Conservation (phyloP, 2,797 vertebrate species). For the Arnoldichthys spilopterus region DNA sequence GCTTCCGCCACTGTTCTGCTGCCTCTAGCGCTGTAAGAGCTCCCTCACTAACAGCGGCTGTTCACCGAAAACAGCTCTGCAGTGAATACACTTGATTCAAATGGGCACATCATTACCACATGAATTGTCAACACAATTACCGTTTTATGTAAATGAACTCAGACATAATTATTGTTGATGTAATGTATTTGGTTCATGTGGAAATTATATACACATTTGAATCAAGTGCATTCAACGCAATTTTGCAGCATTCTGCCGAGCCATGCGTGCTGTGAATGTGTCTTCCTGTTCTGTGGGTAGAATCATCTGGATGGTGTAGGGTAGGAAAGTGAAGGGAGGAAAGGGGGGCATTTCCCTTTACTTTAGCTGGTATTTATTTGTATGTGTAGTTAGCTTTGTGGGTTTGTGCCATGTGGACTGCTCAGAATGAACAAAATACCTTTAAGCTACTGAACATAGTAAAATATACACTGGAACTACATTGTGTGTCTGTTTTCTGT, state of each 20-base stretch:
- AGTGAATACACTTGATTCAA: neutral
- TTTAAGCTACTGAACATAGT: conserved; percentile 78
- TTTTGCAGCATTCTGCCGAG: conserved; percentile 7
- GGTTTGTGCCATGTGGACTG: conserved; percentile 62
- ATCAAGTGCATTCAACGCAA: neutral
- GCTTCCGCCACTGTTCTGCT: conserved; percentile 32
- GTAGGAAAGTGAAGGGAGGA: conserved; percentile 51
- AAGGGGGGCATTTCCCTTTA: conserved; percentile 32
- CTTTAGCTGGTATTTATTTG: conserved; percentile 73
- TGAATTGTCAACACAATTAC: neutral
- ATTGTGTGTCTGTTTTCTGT: conserved; percentile 48
- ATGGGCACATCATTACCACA: neutral
- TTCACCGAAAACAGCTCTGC: neutral
- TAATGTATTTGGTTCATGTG: neutral
- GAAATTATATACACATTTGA: neutral
- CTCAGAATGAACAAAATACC: conserved; percentile 66
- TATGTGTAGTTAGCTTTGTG: conserved; percentile 66
- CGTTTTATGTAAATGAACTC: too few relatives aligned
- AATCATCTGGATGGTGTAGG: conserved; percentile 56
- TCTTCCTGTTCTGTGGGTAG: conserved; percentile 56
- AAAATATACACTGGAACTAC: conserved; percentile 78
- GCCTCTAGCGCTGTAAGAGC: conserved; percentile 56
- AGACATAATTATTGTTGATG: neutral
- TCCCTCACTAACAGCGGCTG: conserved; percentile 44
- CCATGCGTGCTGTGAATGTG: conserved; percentile 62